phyloP scores from a whole-genome alignment of 2,888 invertebrate species.

The Dyspetes luteomarginatus region DNA sequence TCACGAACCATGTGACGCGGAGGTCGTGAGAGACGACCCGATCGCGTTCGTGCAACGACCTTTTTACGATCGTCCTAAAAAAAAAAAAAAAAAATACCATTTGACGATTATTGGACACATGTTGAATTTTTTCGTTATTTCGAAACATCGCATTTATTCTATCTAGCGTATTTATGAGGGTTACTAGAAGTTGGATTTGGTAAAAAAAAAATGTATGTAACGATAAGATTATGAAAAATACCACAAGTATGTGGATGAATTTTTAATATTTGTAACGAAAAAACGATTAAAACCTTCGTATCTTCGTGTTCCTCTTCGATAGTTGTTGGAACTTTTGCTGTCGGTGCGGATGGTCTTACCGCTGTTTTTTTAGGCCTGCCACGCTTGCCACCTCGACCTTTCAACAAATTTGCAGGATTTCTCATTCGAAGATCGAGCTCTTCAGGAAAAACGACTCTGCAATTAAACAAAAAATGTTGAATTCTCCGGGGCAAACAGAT shows the following conservation, averaged over 20 bases:
- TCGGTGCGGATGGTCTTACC: constrained; percentile 69
- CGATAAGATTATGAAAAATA: no score
- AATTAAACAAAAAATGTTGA: constrained; percentile 58
- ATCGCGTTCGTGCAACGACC: constrained; percentile 85
- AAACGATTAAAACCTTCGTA: constrained; percentile 71
- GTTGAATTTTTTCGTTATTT: constrained; percentile 17
- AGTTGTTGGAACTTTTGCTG: constrained; percentile 70
- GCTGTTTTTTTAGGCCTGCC: constrained; percentile 79
- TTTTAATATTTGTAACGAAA: constrained; percentile 8
- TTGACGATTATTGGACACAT: neutral
- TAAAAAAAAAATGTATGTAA: no score
- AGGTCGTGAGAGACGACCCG: constrained; percentile 85
- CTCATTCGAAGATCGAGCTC: constrained; percentile 78
- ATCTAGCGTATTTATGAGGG: no score
- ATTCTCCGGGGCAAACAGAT: no score
- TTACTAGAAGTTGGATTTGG: no score
- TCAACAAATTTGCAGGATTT: constrained; percentile 74
- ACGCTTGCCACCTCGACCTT: constrained; percentile 76
- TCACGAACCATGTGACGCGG: constrained; percentile 87
- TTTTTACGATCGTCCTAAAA: constrained; percentile 84
- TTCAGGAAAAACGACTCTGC: constrained; percentile 84
- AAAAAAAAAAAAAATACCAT: neutral
- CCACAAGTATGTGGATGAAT: no score
- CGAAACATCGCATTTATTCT: no score
- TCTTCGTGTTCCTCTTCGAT: constrained; percentile 78